Percentiles rank a stretch among this genome's conserved stretches.
Evolutionary conservation across 2,888 invertebrate species (phyloP).

Genomic region (Opisthograptis luteolata): DNA sequence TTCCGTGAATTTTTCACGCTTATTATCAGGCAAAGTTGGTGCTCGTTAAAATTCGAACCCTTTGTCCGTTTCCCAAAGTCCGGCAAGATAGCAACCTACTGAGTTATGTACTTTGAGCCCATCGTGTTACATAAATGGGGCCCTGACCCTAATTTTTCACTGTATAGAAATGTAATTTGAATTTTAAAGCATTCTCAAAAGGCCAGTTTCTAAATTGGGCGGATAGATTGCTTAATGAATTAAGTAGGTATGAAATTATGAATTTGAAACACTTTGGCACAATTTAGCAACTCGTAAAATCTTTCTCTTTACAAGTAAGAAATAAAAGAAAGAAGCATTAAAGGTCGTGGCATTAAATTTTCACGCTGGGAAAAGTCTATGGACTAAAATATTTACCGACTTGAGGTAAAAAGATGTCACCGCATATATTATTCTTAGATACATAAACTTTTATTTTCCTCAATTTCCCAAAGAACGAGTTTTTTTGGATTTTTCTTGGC

Average conservation of each 20-base stretch:
- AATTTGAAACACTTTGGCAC: too few species aligned
- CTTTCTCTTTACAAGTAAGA: too few species aligned
- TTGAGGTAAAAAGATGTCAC: too few species aligned
- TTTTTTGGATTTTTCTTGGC: too few species aligned
- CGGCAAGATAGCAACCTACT: slow-evolving; percentile 24
- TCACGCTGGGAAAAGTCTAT: too few species aligned
- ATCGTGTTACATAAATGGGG: slow-evolving; percentile 1
- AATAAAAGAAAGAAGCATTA: neutral
- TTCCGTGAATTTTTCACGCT: neutral
- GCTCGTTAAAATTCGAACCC: slow-evolving; percentile 30
- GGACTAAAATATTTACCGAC: too few species aligned
- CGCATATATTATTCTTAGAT: too few species aligned
- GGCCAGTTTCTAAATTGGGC: neutral
- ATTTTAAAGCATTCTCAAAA: neutral
- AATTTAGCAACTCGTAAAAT: too few species aligned
- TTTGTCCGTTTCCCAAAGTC: slow-evolving; percentile 29
- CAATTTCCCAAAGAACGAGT: too few species aligned
- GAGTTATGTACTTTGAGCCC: slow-evolving; percentile 25
- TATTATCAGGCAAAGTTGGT: slow-evolving; percentile 11
- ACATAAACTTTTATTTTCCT: too few species aligned
- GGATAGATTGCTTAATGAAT: neutral
- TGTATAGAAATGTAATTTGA: slow-evolving; percentile 4
- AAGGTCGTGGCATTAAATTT: too few species aligned
- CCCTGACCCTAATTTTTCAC: slow-evolving; percentile 6
- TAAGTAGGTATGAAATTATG: neutral